Base-by-base conservation (phyloP, 2,888 invertebrate species). In the Papilio elwesi region DNA sequence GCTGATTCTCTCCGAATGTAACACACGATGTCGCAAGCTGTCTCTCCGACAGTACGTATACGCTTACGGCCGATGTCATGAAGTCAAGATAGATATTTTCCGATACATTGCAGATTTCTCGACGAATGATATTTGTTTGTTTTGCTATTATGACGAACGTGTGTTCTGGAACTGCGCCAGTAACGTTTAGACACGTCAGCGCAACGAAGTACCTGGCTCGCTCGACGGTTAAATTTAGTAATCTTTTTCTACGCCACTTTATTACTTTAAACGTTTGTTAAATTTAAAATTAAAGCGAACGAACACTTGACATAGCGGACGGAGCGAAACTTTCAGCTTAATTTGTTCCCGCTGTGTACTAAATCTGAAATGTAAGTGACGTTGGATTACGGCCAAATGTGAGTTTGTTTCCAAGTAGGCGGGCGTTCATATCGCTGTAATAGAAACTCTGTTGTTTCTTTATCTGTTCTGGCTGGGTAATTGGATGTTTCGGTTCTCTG, bases 371-470 rank as follows among this genome's bases (percentile, higher is more conserved):
- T 88, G 86, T 88, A 88, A 89, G 88, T 87, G 87, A 84, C 81
- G 82, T 90, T 92, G 91, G 91, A 90, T 87, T 84, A 83, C 84
- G 83, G 91, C 92, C 92, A 92, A 81, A 91, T 83, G 85, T 85
- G 87, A 87, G 86, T 90, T 87, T 88, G 89, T 89, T 86, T 84
- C 84, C 86, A 85, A 88, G 85, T 84, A 85, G 81, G 78, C 80
- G 79, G 81, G 81, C 81, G 85, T 84, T 84, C 83, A 84, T 86
- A 84, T 84, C 83, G 83, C 83, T 80, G 82, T 85, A 85, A 87
- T 87, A 82, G 83, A 83, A 88, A 85, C 80, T 81, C 77, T 76
- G 78, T 81, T 76, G 78, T 81, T 79, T 82, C 79, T 81, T 80
- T 73, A 75, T 76, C 74, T 77, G 76, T 75, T 77, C 74, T 79